Percentiles rank a stretch among this genome's conserved stretches.
Evolutionary conservation across 30 jellyfish, hydroid and myxozoan species (phyloP).

Genomic region (Turritopsis rubra): DNA sequence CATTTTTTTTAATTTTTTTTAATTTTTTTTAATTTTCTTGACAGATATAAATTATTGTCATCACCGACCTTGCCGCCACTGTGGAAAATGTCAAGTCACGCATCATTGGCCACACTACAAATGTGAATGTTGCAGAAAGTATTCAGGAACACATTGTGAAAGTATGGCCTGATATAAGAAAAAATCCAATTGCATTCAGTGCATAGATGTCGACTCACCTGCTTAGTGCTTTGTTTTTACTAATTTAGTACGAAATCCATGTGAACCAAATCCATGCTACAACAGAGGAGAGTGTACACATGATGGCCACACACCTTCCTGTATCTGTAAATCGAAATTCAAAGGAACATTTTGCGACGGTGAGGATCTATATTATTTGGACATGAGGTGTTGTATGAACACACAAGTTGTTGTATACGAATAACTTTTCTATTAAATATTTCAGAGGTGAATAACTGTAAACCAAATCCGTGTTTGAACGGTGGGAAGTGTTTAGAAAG

Average conservation of each 20-base stretch:
- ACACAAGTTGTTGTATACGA: not conserved
- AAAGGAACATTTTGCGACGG: conserved; percentile 82
- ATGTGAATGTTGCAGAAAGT: conserved; percentile 68
- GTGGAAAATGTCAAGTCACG: conserved; percentile 71
- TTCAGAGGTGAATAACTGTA: conserved; percentile 50
- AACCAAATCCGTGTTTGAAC: conserved; percentile 62
- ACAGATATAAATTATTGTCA: conserved; percentile 65
- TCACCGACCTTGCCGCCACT: conserved; percentile 83
- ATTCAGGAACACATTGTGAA: conserved; percentile 68
- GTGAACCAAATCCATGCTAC: conserved; percentile 80
- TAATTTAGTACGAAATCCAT: conserved; percentile 63
- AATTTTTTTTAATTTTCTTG: conserved; percentile 23
- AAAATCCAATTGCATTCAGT: not conserved
- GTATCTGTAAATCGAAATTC: conserved; percentile 68
- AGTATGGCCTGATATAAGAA: conserved; percentile 30
- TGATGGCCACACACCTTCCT: conserved; percentile 51
- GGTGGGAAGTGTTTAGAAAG: conserved; percentile 61
- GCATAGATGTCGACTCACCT: not conserved
- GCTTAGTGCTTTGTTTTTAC: not conserved
- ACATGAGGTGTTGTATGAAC: not conserved
- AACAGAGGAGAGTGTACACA: conserved; percentile 76
- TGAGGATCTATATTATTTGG: not conserved
- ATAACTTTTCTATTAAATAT: not conserved
- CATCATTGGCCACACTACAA: conserved; percentile 58
- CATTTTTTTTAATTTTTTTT: too few relatives aligned